These are phyloP conservation scores for Stegostoma tigrinum DNA, from an alignment of 2,113 vertebrate species.

Conservation along the genomic window DNA sequence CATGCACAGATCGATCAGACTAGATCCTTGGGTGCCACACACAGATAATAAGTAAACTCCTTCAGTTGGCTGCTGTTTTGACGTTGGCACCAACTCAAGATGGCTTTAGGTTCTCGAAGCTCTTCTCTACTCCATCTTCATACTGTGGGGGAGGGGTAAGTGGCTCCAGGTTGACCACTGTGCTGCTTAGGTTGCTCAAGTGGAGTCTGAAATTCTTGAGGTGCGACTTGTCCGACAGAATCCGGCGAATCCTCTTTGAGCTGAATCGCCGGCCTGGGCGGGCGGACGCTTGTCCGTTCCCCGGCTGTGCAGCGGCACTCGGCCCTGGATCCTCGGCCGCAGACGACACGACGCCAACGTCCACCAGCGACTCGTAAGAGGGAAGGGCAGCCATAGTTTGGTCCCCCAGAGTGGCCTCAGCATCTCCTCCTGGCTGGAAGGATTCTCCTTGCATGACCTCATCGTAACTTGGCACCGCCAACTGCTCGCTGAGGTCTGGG, in stretches of 20 bases:
- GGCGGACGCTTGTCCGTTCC: slow-evolving; percentile 50
- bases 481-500: slow-evolving; percentile 50
- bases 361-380: slow-evolving; percentile 81
- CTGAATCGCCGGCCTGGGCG: slow-evolving; percentile 66
- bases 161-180: slow-evolving; percentile 71
- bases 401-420: background rate
- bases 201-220: slow-evolving; percentile 66
- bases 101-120: background rate
- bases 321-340: accelerated
- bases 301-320: background rate
- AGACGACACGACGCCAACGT: slow-evolving; percentile 44
- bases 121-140: slow-evolving; percentile 46
- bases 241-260: slow-evolving; percentile 78
- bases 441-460: slow-evolving; percentile 75
- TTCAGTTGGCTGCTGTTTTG: background rate
- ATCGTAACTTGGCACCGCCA: slow-evolving; percentile 79
- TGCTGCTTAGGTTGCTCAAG: slow-evolving; percentile 46
- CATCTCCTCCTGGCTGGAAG: slow-evolving; percentile 55
- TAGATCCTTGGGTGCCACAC: background rate
- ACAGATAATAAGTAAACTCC: background rate
- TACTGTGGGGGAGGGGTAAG: slow-evolving; percentile 87
- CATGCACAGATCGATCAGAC: background rate
- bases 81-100: background rate
- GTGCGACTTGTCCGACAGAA: slow-evolving; percentile 84
- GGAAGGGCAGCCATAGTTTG: slow-evolving; percentile 73